These are phyloP conservation scores for Drosophila barbarae DNA, from an alignment of 2,888 invertebrate genomes.

Conservation along the genomic window DNA sequence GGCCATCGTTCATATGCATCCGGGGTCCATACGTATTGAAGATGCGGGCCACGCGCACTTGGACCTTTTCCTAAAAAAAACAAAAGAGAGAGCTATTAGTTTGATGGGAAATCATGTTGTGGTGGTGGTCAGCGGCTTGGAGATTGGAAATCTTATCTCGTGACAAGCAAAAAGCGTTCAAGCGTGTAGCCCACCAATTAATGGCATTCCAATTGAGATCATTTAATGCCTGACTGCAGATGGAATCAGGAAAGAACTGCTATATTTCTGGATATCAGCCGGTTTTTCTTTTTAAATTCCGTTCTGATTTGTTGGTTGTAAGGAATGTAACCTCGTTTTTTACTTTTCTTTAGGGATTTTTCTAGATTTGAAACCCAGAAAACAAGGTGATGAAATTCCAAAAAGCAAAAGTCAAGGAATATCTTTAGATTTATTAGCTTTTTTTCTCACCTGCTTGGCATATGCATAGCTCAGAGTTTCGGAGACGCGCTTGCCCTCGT, in stretches of 20 bases:
- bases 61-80: conserved; percentile 86
- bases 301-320: not conserved
- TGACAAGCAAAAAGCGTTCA: conserved; percentile 18
- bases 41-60: conserved; percentile 97
- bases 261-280: conserved; percentile 17
- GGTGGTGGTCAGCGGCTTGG: conserved; percentile 7
- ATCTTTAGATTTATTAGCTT: not conserved
- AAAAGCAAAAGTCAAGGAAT: not conserved
- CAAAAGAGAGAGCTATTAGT: conserved; percentile 3
- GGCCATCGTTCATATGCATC: conserved; percentile 99
- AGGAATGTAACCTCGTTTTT: not conserved
- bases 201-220: conserved; percentile 37
- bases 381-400: not conserved
- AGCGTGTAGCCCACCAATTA: conserved; percentile 19
- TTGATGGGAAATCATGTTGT: conserved; percentile 3
- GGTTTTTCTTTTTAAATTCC: not conserved
- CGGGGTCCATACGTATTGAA: conserved; percentile 99
- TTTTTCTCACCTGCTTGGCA: conserved; percentile 86
- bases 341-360: not conserved
- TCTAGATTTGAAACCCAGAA: not conserved
- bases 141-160: conserved; percentile 39
- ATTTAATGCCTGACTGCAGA: conserved; percentile 54
- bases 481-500: conserved; percentile 99
- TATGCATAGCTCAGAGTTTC: conserved; percentile 98
- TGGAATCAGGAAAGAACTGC: conserved; percentile 47